Evolutionary conservation across 2,113 vertebrate species (phyloP).

Genomic region (Chauna torquata): DNA sequence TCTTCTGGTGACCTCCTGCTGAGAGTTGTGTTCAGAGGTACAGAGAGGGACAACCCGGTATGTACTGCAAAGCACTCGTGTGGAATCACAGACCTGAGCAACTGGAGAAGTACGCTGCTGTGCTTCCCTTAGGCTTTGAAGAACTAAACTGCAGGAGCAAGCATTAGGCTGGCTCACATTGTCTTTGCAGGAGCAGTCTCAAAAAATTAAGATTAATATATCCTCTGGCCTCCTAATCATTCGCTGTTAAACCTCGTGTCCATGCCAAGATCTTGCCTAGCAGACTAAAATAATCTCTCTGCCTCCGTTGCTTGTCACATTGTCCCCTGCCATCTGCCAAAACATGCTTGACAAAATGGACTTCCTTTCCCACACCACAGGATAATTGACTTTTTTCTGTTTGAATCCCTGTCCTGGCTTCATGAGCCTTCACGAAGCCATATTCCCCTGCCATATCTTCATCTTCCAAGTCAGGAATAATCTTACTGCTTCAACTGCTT

Average conservation of each 20-base stretch:
- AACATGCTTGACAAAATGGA: not conserved
- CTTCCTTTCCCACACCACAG: not conserved
- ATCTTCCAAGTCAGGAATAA: not conserved
- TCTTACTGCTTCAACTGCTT: not conserved
- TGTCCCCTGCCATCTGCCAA: not conserved
- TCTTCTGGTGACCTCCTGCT: not conserved
- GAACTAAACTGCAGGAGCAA: not conserved
- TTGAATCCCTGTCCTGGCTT: not conserved
- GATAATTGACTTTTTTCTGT: not conserved
- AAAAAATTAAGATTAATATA: not conserved
- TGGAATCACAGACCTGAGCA: not conserved
- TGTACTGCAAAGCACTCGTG: not conserved
- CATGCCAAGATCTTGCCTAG: not conserved
- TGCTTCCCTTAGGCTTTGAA: not conserved
- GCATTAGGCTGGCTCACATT: not conserved
- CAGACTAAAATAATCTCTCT: not conserved
- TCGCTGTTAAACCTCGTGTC: not conserved
- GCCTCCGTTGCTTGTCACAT: not conserved
- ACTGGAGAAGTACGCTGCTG: not conserved
- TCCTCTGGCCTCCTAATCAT: not conserved
- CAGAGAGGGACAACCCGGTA: accelerated
- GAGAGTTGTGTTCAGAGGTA: not conserved
- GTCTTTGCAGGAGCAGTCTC: not conserved
- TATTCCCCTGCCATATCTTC: not conserved
- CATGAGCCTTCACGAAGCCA: not conserved